Evolutionary conservation across 1,140 invertebrate species (phyloP).

Genomic region (Arion vulgaris): DNA sequence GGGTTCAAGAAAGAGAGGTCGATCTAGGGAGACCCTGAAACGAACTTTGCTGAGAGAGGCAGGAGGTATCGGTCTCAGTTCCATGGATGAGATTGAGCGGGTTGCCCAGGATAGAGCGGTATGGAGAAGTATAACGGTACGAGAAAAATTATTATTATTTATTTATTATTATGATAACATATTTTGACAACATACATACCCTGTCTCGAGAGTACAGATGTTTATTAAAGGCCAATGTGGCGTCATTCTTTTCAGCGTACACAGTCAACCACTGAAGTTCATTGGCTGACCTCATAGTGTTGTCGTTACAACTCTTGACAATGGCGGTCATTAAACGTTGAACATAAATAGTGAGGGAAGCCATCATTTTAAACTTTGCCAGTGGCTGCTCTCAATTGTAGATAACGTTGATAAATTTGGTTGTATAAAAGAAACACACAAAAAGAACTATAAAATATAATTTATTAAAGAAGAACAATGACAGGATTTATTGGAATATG

Average conservation of each 20-base stretch:
- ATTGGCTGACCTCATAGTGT: slow-evolving; percentile 54
- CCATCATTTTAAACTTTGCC: slow-evolving; percentile 48
- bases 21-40: no score
- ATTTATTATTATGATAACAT: no score
- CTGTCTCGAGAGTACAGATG: slow-evolving; percentile 52
- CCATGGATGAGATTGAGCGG: no score
- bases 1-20: no score
- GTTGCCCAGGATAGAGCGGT: no score
- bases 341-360: slow-evolving; percentile 34
- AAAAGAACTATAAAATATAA: not conserved
- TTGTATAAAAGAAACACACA: not conserved
- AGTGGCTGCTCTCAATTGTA: slow-evolving; percentile 2
- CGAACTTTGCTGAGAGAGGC: no score
- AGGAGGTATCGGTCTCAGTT: no score
- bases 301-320: slow-evolving; percentile 46
- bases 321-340: slow-evolving; percentile 49
- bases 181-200: no score
- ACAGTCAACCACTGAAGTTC: slow-evolving; percentile 62
- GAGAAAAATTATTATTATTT: no score
- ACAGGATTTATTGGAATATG: no score
- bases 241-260: slow-evolving; percentile 49
- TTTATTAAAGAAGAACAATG: not conserved
- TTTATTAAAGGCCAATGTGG: slow-evolving; percentile 59
- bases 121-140: no score
- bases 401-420: not conserved